phyloP scores from a whole-genome alignment of 2,888 invertebrate species.

The Drosophila pegasa region DNA sequence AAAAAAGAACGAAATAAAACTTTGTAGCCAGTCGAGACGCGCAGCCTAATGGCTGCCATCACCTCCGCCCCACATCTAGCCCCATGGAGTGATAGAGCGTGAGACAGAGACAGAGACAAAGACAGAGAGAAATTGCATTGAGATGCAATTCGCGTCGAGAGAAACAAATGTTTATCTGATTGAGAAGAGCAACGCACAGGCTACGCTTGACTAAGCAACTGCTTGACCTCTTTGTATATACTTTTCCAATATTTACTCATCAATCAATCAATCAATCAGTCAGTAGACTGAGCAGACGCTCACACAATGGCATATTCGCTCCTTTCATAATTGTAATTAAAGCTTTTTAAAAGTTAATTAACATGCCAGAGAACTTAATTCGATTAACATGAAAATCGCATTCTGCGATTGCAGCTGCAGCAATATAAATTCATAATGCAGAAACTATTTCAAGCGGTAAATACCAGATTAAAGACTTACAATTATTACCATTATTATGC shows the following conservation, averaged over 20 bases:
- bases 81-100: background rate
- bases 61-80: background rate
- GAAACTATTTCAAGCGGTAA: background rate
- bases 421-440: background rate
- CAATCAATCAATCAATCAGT: slow-evolving; percentile 30
- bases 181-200: background rate
- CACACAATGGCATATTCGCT: background rate
- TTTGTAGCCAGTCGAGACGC: slow-evolving; percentile 38
- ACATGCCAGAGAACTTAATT: background rate
- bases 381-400: background rate
- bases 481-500: background rate
- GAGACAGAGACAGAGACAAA: no score
- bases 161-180: slow-evolving; percentile 16
- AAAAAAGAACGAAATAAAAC: slow-evolving; percentile 3
- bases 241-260: slow-evolving; percentile 27
- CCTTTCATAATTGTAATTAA: background rate
- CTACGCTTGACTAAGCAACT: slow-evolving; percentile 11
- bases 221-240: slow-evolving; percentile 11
- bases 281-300: background rate
- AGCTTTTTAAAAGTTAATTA: background rate
- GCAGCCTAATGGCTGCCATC: slow-evolving; percentile 19
- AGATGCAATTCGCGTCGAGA: slow-evolving; percentile 26
- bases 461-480: background rate
- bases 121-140: slow-evolving; percentile 10
- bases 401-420: background rate